These are phyloP conservation scores for Habropoda laboriosa DNA, from an alignment of 1,140 invertebrate genomes.

Conservation along the genomic window DNA sequence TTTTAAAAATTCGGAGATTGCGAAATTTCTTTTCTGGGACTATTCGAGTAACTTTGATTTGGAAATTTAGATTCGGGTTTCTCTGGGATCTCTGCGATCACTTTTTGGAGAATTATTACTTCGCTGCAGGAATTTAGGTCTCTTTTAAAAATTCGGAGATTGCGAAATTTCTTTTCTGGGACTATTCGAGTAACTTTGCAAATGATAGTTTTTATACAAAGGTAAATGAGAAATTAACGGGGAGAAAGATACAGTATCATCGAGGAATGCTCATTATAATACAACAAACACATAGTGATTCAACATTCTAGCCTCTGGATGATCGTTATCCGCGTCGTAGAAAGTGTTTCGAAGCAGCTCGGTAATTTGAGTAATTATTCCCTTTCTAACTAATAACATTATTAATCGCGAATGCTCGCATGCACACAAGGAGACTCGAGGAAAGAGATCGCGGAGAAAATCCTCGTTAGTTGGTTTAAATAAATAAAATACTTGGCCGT, in stretches of 20 bases:
- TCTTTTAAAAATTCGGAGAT: too few species aligned
- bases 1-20: too few species aligned
- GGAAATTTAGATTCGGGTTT: too few species aligned
- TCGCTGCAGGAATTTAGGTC: too few species aligned
- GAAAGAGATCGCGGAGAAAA: conserved; percentile 9
- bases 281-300: neutral
- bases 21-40: neutral
- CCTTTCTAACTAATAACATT: conserved; percentile 16
- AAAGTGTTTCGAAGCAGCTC: conserved; percentile 18
- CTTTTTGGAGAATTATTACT: too few species aligned
- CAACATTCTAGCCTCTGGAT: too few species aligned
- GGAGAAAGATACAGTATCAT: neutral
- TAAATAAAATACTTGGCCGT: neutral
- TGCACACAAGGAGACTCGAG: too few species aligned
- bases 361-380: conserved; percentile 16
- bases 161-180: neutral
- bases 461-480: conserved; percentile 5
- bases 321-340: neutral
- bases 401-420: neutral
- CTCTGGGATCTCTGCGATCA: too few species aligned
- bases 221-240: neutral
- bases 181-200: too few species aligned
- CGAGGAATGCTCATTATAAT: neutral
- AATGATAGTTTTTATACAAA: too few species aligned
- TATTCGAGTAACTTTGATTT: too few species aligned